Evolutionary conservation across 2,797 vertebrate genomes (phyloP).

Genomic region (Poeciliopsis infans): DNA sequence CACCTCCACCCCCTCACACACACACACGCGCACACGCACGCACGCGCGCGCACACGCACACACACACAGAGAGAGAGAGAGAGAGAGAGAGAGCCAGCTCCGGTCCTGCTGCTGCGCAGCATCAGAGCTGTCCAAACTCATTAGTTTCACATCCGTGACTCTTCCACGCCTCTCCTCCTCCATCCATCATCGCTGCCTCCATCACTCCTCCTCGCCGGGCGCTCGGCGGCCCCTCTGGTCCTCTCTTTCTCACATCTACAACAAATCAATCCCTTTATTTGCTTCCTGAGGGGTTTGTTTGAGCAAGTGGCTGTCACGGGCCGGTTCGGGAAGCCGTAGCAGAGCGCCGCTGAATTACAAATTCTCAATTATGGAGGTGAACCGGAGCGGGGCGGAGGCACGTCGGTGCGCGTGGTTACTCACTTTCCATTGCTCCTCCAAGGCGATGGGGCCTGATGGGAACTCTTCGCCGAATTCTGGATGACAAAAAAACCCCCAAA

Average conservation of each 20-base stretch:
- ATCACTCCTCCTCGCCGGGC: conserved; percentile 41
- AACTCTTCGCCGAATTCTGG: conserved; percentile 94
- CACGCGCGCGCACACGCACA: conserved; percentile 15
- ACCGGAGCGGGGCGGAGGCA: not conserved
- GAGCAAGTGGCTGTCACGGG: conserved; percentile 63
- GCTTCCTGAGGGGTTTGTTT: conserved; percentile 71
- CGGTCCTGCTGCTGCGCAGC: conserved; percentile 57
- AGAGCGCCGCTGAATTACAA: conserved; percentile 59
- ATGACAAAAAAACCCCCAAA: conserved; percentile 50
- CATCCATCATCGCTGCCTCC: conserved; percentile 66
- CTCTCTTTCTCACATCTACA: conserved; percentile 63
- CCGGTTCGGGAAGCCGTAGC: conserved; percentile 41
- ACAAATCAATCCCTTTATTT: conserved; percentile 72
- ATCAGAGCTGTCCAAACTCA: conserved; percentile 71
- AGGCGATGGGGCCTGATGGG: conserved; percentile 92
- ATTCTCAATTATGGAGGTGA: conserved; percentile 64
- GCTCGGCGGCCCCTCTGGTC: conserved; percentile 48
- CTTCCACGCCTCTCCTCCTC: conserved; percentile 61
- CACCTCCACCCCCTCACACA: conserved; percentile 6
- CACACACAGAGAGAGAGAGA: not conserved
- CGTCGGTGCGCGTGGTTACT: conserved; percentile 72
- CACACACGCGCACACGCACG: conserved; percentile 7
- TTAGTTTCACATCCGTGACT: conserved; percentile 67
- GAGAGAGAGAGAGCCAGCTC: not conserved
- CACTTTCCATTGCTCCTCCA: conserved; percentile 97